A percentile compares a stretch with the other conserved stretches of the same genome.
These are phyloP conservation scores for Chymomyza fuscimana DNA, from an alignment of 2,888 invertebrate genomes.

Conservation along the genomic window DNA sequence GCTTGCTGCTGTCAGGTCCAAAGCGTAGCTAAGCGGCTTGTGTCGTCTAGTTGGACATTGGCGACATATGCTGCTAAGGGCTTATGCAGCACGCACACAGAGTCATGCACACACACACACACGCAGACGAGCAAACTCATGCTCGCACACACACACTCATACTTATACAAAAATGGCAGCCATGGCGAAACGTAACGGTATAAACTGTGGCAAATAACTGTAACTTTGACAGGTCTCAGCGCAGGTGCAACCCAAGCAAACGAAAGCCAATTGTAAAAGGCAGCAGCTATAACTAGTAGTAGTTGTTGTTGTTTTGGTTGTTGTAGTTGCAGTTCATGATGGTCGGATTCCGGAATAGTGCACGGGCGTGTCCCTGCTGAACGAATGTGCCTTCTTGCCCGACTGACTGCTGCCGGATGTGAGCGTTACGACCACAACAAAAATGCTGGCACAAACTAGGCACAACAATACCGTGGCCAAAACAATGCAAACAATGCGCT, in stretches of 20 bases:
- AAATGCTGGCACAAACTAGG: slow-evolving; percentile 86
- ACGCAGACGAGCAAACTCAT: not conserved
- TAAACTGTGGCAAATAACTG: not conserved
- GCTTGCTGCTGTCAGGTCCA: slow-evolving; percentile 16
- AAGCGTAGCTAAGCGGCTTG: not conserved
- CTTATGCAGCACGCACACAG: not conserved
- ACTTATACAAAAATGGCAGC: slow-evolving; percentile 15
- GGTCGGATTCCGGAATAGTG: slow-evolving; percentile 79
- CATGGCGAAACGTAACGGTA: slow-evolving; percentile 1
- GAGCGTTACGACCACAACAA: slow-evolving; percentile 89
- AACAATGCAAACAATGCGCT: slow-evolving; percentile 86
- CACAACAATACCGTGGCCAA: slow-evolving; percentile 86
- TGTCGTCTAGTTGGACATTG: not conserved
- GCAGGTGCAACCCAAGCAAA: not conserved
- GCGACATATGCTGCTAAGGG: not conserved
- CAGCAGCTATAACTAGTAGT: not conserved
- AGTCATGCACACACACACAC: slow-evolving; percentile 22
- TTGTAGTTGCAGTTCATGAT: slow-evolving; percentile 60
- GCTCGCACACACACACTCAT: slow-evolving; percentile 31
- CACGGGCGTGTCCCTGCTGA: slow-evolving; percentile 81
- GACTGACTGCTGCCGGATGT: slow-evolving; percentile 85
- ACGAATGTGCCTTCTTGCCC: slow-evolving; percentile 85
- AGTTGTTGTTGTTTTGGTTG: not conserved
- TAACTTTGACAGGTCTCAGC: not conserved
- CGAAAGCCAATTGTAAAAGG: slow-evolving; percentile 1